Evolutionary conservation across 2,888 invertebrate species (phyloP).

Genomic region (Cephus runcator): DNA sequence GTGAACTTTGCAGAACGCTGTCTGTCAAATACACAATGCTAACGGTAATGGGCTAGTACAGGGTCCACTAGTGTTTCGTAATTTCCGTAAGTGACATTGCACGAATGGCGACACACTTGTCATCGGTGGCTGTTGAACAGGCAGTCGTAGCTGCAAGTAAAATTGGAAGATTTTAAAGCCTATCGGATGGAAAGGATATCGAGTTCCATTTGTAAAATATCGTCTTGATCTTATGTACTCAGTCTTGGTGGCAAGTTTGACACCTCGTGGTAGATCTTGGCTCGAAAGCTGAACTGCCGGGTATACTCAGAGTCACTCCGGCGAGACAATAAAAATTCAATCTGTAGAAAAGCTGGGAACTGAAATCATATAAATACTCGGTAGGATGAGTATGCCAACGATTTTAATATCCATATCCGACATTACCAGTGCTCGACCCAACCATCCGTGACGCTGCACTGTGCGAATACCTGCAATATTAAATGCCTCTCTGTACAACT

Average conservation of each 20-base stretch:
- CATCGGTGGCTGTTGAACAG: background rate
- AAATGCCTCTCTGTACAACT: conserved; percentile 10
- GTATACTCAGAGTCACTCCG: background rate
- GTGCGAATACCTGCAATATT: conserved; percentile 13
- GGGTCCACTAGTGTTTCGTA: background rate
- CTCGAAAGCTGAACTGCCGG: background rate
- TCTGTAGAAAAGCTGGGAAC: background rate
- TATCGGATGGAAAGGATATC: background rate
- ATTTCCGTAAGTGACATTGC: background rate
- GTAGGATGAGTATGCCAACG: conserved; percentile 8
- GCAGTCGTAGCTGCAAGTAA: background rate
- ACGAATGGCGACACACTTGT: background rate
- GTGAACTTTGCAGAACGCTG: background rate
- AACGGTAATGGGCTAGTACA: background rate
- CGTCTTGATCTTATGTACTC: background rate
- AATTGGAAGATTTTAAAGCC: background rate
- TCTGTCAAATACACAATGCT: background rate
- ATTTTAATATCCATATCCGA: conserved; percentile 18
- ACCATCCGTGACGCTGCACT: background rate
- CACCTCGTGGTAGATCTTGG: background rate
- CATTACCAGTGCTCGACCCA: background rate
- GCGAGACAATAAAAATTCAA: conserved; percentile 1
- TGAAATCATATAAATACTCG: background rate
- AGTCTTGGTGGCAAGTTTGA: background rate
- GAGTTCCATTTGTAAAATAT: background rate